Base-by-base conservation (phyloP, 2,113 vertebrate species). In the Podarcis raffonei region DNA sequence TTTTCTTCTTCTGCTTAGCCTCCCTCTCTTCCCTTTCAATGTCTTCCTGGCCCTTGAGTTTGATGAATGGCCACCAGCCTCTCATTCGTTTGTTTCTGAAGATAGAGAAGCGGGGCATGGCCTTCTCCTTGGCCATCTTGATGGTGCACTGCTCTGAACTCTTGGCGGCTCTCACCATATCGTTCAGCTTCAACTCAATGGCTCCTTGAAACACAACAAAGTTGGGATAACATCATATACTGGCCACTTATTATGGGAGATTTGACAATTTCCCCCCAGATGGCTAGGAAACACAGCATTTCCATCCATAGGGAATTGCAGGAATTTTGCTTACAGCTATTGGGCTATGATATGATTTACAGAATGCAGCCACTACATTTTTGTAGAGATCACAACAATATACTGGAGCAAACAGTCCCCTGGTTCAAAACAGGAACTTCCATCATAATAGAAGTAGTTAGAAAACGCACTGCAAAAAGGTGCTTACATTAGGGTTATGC, bases 1-100 rank as follows among this genome's bases (percentile, higher is more conserved):
- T 95, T 62, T 94, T 91, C 59, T 94, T 95, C 76, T 94, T 91
- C 18, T 95, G 93, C 85, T 97, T 94, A 2, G 92, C 94, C 89
- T 98, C 97, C 27, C 92, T 96, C 82, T 97, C 97, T 91, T 98
- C 98, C 89, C 92, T 96, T 88, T 98, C 97, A 0, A 97, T 95
- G 0, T 99, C 98, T 91, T 98, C 97, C 0, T 96, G 96, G 25
- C 97, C 98, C 94, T 96, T 97, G 69, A 96, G 95, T 86, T 98
- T 98, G 92, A 97, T 96, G 72, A 99, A 96, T 0, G 98, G 99
- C 99, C 98, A 99, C 98, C 98, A 99, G 87, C 98, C 98, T 75
- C 96, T 97, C 97, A 98, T 96, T 81, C 98, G 97, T 90, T 98
- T 98, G 87, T 97, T 98, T 59, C 96, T 96, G 69, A 99, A 99